Conservation (phyloP, 2,797 vertebrate species). For the Gambelia wislizenii region DNA sequence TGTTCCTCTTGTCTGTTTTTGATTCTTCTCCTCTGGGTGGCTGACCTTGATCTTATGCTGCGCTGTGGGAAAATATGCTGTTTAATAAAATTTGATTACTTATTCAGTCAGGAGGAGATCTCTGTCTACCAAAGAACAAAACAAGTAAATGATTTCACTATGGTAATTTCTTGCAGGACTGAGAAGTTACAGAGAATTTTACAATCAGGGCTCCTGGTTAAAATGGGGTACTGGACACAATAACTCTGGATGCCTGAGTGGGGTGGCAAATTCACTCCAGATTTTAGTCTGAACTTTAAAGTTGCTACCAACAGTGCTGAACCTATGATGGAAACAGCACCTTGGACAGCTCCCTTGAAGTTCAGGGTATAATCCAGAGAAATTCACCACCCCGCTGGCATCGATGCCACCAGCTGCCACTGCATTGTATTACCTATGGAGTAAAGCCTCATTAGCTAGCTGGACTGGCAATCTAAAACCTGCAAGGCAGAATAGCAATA, state of each 20-base stretch:
- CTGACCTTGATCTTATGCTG: neutral
- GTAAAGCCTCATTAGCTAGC: neutral
- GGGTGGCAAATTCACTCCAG: too few relatives aligned
- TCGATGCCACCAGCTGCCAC: too few relatives aligned
- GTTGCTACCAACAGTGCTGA: too few relatives aligned
- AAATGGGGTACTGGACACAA: neutral
- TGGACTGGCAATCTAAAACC: slow-evolving; percentile 10
- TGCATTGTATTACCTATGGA: neutral
- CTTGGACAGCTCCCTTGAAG: too few relatives aligned
- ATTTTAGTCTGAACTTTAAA: too few relatives aligned
- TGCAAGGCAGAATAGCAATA: neutral
- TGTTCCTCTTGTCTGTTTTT: neutral
- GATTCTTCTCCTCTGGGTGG: neutral
- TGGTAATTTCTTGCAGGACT: neutral
- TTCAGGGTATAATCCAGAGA: too few relatives aligned
- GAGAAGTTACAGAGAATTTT: slow-evolving; percentile 36
- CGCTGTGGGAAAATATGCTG: neutral
- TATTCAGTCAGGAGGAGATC: neutral
- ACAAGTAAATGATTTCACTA: neutral
- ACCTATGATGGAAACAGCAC: too few relatives aligned
- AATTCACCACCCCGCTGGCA: too few relatives aligned
- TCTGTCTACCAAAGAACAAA: neutral
- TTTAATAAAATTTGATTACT: slow-evolving; percentile 2
- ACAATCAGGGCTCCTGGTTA: slow-evolving; percentile 12
- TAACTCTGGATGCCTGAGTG: slow-evolving; percentile 31